phyloP scores from a whole-genome alignment of 2,113 vertebrate genomes.

The Athene noctua region DNA sequence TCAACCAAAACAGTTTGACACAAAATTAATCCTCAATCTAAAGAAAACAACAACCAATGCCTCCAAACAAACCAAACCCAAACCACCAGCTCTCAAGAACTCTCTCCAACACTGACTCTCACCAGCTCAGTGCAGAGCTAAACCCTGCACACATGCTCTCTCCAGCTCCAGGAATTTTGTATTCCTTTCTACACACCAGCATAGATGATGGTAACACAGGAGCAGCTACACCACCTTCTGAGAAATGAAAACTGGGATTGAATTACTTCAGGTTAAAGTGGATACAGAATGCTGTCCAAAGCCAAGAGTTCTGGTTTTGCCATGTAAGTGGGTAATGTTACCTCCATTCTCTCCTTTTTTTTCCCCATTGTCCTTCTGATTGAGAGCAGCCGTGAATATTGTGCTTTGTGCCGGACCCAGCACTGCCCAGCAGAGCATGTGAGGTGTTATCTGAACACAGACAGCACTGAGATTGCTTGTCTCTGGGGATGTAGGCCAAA shows the following conservation, averaged over 20 bases:
- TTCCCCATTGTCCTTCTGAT: background rate
- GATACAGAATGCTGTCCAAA: background rate
- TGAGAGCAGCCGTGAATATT: background rate
- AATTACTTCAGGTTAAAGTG: background rate
- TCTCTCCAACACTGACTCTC: background rate
- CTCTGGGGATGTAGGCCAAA: background rate
- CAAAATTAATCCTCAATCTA: background rate
- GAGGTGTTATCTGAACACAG: background rate
- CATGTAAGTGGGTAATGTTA: background rate
- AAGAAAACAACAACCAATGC: background rate
- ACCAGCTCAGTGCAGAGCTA: background rate
- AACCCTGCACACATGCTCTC: fast-evolving
- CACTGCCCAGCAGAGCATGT: fast-evolving
- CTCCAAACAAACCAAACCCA: background rate
- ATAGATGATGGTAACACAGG: background rate
- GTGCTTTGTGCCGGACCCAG: background rate
- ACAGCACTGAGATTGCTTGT: background rate
- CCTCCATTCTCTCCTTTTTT: background rate
- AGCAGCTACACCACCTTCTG: background rate
- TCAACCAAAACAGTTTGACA: background rate
- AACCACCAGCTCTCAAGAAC: background rate
- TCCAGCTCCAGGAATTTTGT: background rate
- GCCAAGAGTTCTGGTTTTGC: background rate
- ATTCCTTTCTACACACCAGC: background rate
- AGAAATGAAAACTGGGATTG: background rate